Conservation (phyloP, 2,797 vertebrate genomes). For the Aphelocoma californica region DNA sequence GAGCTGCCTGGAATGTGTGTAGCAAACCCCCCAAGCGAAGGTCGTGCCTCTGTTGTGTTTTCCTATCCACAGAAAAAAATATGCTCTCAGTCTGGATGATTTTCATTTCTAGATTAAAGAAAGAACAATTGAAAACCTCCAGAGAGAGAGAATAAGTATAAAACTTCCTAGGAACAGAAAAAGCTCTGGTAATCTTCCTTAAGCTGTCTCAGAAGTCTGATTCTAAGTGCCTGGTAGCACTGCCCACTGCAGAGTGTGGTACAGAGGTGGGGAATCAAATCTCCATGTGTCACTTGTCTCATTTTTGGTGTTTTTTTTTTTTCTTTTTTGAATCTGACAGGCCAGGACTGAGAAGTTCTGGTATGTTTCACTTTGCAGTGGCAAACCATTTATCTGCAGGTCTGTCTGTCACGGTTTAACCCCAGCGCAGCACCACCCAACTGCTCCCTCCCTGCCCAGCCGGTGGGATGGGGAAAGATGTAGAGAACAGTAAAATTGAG, state of each 20-base stretch:
- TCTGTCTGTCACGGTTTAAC: not conserved
- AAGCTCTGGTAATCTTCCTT: not conserved
- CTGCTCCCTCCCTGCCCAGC: not conserved
- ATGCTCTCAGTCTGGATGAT: not conserved
- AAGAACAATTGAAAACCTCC: not conserved
- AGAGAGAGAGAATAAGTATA: not conserved
- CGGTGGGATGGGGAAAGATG: not conserved
- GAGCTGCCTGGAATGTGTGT: constrained; percentile 42
- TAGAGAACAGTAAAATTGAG: rapidly evolving
- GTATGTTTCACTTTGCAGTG: not conserved
- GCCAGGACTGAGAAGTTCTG: not conserved
- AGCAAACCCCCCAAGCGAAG: not conserved
- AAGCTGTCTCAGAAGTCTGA: not conserved
- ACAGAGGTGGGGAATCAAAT: not conserved
- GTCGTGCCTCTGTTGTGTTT: not conserved
- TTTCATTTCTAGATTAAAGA: not conserved
- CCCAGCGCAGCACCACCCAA: not conserved
- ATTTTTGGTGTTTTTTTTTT: rapidly evolving
- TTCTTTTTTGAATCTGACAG: not conserved
- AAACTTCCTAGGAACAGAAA: not conserved
- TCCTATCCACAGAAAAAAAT: not conserved
- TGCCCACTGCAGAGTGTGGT: not conserved
- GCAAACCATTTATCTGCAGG: not conserved
- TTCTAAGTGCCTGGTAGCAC: too few species aligned
- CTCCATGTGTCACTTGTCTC: rapidly evolving